Conservation (phyloP, 2,113 vertebrate genomes). For the Phyllopteryx taeniolatus region DNA sequence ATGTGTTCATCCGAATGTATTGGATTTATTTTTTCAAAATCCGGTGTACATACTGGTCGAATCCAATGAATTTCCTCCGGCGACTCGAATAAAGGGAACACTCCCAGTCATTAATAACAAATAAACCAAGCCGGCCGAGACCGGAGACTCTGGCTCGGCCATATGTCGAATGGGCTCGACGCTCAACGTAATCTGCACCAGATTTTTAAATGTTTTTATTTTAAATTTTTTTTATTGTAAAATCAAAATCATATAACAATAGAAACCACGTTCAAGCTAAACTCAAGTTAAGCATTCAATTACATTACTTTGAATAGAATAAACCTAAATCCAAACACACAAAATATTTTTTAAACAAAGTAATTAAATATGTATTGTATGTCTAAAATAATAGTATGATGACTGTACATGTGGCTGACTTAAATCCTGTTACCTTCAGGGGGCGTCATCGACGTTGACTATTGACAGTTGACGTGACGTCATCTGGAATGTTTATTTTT, state of each 20-base stretch:
- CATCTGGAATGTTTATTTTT: not conserved
- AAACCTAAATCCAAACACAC: not conserved
- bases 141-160: not conserved
- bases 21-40: not conserved
- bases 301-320: not conserved
- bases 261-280: not conserved
- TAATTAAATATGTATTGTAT: no score
- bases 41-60: not conserved
- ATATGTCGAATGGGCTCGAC: not conserved
- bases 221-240: not conserved
- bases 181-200: no score
- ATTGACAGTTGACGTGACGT: not conserved
- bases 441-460: not conserved
- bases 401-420: no score
- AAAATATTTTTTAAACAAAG: no score
- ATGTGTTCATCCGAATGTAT: not conserved
- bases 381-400: no score
- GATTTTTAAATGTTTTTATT: no score
- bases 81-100: constrained; percentile 32
- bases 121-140: constrained; percentile 1
- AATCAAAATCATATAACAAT: not conserved
- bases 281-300: not conserved
- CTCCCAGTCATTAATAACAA: constrained; percentile 20
- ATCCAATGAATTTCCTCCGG: not conserved
- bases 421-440: not conserved